Evolutionary conservation across 2,797 vertebrate species (phyloP), one percentile per base, ranked within the genome.

Genomic region (Aeoliscus strigatus): DNA sequence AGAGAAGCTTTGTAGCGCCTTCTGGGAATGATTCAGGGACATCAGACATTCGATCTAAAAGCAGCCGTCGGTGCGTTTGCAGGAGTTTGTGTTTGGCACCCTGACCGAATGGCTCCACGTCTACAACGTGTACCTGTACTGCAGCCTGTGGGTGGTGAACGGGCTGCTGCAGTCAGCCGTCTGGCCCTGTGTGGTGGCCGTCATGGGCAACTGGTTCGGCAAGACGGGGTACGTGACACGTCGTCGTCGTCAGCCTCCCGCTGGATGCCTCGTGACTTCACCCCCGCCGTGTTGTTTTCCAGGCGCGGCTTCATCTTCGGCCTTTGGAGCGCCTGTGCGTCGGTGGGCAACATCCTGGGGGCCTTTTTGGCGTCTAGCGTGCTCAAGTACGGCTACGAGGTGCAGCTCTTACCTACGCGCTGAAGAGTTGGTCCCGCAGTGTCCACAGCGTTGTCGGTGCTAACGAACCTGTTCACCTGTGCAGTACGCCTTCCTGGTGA

Each of bases 191-290:
- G 94, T 98, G 13, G 96, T 98, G 13, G 91, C 95, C 2, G 87
- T 98, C 70, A 97, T 98, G 96, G 95, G 92, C 60, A 98, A 97
- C 87, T 98, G 96, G 96, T 98, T 98, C 66, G 96, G 94, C 45
- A 95, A 95, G 80, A 75, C 91, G 0, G 95, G 95, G 96, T 98
- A 79, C 25, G 89, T 74, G 26, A 14, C 2, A 1, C 18, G 27
- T 24, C 5, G n/a, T n/a, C n/a, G n/a, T n/a, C n/a, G n/a, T n/a
- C n/a, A n/a, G n/a, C n/a, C n/a, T n/a, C n/a, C n/a, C n/a, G n/a
- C 18, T 6, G 3, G 3, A 21, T 21, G 3, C 18, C 18, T 21
- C 6, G 18, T 21, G 18, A 21, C 18, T 25, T 23, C 8, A 4
- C 27, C 27, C 9, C 9, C 3, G 9, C n/a, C 9, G 10, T 27